Evolutionary conservation across 2,888 invertebrate genomes (phyloP).

Genomic region (Ennomos fuscantarius): DNA sequence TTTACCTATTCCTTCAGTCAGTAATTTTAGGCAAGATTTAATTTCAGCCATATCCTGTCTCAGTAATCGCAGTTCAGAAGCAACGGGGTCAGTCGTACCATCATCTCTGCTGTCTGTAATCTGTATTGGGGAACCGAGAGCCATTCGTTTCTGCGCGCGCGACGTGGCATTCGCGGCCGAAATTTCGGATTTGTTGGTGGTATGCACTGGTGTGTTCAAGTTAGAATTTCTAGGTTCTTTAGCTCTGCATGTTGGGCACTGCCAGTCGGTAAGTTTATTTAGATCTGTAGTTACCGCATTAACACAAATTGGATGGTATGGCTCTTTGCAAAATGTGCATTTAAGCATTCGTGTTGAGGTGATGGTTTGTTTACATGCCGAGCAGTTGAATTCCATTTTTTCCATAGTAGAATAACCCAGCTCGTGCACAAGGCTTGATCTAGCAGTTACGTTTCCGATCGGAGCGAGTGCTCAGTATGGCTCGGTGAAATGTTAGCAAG

Average conservation of each 20-base stretch:
- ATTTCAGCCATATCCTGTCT: constrained; percentile 35
- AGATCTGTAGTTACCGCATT: too few relatives aligned
- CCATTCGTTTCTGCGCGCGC: constrained; percentile 1
- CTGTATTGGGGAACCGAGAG: neutral
- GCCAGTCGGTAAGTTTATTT: too few relatives aligned
- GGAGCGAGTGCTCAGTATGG: too few relatives aligned
- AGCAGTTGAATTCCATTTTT: too few relatives aligned
- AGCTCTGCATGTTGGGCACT: constrained; percentile 1
- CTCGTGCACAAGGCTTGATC: too few relatives aligned
- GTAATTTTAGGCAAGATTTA: constrained; percentile 26
- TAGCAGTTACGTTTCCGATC: too few relatives aligned
- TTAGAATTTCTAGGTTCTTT: neutral
- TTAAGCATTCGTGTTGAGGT: too few relatives aligned
- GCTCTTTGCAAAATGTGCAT: too few relatives aligned
- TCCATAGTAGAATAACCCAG: too few relatives aligned
- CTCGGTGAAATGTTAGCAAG: too few relatives aligned
- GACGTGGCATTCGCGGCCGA: neutral
- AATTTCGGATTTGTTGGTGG: neutral
- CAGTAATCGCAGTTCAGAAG: constrained; percentile 1
- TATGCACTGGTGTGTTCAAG: neutral
- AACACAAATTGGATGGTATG: too few relatives aligned
- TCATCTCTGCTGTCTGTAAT: neutral
- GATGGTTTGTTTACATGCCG: too few relatives aligned
- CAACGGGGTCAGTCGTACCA: neutral
- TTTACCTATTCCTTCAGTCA: neutral